Percentiles rank a stretch among this genome's conserved stretches.
Evolutionary conservation across 2,797 vertebrate species (phyloP).

Genomic region (Protosalanx chinensis): DNA sequence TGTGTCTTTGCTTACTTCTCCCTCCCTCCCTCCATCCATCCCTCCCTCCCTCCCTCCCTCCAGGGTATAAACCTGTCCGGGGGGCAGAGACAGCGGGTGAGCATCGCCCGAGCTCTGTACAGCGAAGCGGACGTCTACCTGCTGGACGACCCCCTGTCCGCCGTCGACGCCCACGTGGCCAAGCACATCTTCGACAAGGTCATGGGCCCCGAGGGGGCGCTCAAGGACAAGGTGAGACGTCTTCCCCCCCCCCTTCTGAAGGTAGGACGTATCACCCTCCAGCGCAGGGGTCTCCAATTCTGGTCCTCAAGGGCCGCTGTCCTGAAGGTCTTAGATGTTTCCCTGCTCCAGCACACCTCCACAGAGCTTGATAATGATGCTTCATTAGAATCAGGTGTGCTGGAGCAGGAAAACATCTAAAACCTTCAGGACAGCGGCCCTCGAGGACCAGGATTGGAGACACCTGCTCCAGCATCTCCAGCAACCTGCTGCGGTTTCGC

Average conservation of each 20-base stretch:
- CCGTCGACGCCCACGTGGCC: slow-evolving; percentile 92
- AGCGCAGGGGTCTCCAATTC: no score
- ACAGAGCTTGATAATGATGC: no score
- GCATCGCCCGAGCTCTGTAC: slow-evolving; percentile 90
- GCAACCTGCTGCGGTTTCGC: neutral
- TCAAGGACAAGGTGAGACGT: slow-evolving; percentile 82
- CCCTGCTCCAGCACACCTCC: no score
- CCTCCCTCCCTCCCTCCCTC: neutral
- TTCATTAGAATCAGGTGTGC: no score
- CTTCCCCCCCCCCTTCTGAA: no score
- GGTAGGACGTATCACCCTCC: no score
- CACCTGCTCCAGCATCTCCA: neutral
- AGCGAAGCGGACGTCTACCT: slow-evolving; percentile 86
- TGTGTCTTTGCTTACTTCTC: neutral
- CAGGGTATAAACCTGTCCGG: slow-evolving; percentile 98
- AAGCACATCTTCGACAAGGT: slow-evolving; percentile 96
- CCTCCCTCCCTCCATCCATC: neutral
- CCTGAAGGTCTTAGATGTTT: no score
- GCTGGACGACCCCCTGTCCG: slow-evolving; percentile 92
- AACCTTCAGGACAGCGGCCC: no score
- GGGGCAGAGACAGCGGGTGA: slow-evolving; percentile 93
- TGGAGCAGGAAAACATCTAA: no score
- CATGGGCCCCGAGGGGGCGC: slow-evolving; percentile 86
- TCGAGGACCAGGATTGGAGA: no score
- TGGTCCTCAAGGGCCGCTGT: no score